Conservation (phyloP, 2,888 invertebrate genomes). For the Torymus tubicola region DNA sequence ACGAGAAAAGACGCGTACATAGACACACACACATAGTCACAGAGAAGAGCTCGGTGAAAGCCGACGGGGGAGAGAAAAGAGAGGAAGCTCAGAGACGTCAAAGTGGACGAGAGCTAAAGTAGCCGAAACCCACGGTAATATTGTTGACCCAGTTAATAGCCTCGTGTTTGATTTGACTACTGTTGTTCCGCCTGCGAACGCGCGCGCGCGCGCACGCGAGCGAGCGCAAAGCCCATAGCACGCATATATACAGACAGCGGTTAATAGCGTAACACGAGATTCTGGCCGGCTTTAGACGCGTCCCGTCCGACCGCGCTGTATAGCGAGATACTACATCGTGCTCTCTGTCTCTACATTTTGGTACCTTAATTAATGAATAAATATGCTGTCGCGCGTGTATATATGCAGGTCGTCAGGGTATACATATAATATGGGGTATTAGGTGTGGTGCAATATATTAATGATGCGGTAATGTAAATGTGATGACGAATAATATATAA, state of each 20-base stretch:
- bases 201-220: too few relatives aligned
- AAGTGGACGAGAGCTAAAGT: constrained; percentile 65
- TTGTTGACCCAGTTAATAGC: constrained; percentile 76
- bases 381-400: not conserved
- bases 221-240: constrained; percentile 24
- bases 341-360: not conserved
- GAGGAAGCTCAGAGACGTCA: constrained; percentile 53
- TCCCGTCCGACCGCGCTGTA: not conserved
- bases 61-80: constrained; percentile 7
- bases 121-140: constrained; percentile 63
- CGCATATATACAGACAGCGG: not conserved
- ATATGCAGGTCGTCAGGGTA: not conserved
- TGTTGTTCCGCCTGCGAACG: constrained; percentile 55
- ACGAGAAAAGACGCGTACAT: not conserved
- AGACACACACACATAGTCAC: too few relatives aligned
- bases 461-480: too few relatives aligned
- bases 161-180: constrained; percentile 70
- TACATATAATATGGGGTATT: not conserved
- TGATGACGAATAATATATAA: too few relatives aligned
- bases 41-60: too few relatives aligned
- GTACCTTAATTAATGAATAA: constrained; percentile 47
- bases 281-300: constrained; percentile 12
- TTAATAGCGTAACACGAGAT: constrained; percentile 56
- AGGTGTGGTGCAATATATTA: too few relatives aligned
- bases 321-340: not conserved